Conservation (phyloP, 2,888 invertebrate genomes). For the Liodrosophila aerea region DNA sequence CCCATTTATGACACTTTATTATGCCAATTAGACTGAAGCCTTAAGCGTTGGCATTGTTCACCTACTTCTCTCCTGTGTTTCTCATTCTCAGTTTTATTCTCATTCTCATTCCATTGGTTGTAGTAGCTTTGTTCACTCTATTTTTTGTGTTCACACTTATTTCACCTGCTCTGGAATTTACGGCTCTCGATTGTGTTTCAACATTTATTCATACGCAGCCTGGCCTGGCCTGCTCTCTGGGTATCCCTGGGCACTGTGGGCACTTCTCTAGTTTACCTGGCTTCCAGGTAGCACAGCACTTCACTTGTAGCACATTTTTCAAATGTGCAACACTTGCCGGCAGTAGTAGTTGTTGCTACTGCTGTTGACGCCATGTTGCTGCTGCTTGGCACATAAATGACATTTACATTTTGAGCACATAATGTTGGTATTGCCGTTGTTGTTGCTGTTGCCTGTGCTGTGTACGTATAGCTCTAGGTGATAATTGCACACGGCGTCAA, state of each 20-base stretch:
- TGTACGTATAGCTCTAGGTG: conserved; percentile 47
- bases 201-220: conserved; percentile 66
- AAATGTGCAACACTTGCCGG: conserved; percentile 68
- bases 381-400: conserved; percentile 60
- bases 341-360: conserved; percentile 30
- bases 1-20: conserved; percentile 69
- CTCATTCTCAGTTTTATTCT: neutral
- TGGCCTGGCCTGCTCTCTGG: neutral
- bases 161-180: conserved; percentile 63
- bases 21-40: conserved; percentile 64
- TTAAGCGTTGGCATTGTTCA: conserved; percentile 46
- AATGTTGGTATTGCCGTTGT: conserved; percentile 45
- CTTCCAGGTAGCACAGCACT: conserved; percentile 38
- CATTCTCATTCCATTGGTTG: neutral
- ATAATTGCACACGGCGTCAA: conserved; percentile 65
- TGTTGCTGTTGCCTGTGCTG: conserved; percentile 26
- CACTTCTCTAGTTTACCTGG: conserved; percentile 19
- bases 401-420: conserved; percentile 73
- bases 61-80: neutral
- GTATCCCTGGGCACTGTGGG: conserved; percentile 1
- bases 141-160: conserved; percentile 45
- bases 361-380: conserved; percentile 33
- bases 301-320: conserved; percentile 64
- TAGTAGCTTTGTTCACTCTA: neutral
- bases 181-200: conserved; percentile 63